phyloP scores from a whole-genome alignment of 2,113 vertebrate genomes.

The Forbesichthys papilliferus region DNA sequence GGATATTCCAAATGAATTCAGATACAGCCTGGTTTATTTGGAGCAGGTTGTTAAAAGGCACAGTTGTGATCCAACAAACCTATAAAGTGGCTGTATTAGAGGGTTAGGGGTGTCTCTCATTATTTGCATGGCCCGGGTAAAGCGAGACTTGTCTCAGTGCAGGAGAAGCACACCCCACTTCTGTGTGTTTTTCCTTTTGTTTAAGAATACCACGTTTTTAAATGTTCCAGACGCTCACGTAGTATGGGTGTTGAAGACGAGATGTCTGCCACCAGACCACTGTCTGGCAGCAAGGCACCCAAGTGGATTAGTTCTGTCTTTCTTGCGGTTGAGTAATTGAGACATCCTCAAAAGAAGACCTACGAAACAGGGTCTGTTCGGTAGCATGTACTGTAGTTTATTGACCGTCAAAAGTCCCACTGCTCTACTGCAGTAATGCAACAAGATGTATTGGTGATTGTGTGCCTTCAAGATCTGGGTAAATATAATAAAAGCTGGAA shows the following conservation, averaged over 20 bases:
- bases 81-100: constrained; percentile 47
- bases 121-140: constrained; percentile 16
- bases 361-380: constrained; percentile 63
- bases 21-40: constrained; percentile 1
- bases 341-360: constrained; percentile 63
- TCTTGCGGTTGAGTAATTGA: constrained; percentile 57
- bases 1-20: constrained; percentile 22
- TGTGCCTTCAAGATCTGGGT: constrained; percentile 46
- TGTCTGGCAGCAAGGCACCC: constrained; percentile 51
- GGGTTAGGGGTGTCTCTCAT: constrained; percentile 22
- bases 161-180: constrained; percentile 14
- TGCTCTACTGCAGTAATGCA: constrained; percentile 43
- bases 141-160: constrained; percentile 26
- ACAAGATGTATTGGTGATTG: constrained; percentile 54
- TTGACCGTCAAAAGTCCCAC: constrained; percentile 6
- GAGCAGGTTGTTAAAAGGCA: not conserved
- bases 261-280: constrained; percentile 47
- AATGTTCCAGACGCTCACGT: constrained; percentile 26
- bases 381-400: constrained; percentile 59
- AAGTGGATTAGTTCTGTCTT: constrained; percentile 54
- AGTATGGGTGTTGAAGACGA: constrained; percentile 25
- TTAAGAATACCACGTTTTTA: constrained; percentile 16
- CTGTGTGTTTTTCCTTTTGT: constrained; percentile 32
- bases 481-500: constrained; percentile 41
- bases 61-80: constrained; percentile 18